These are phyloP conservation scores for Nezara viridula DNA, from an alignment of 2,888 invertebrate species.

Conservation along the genomic window DNA sequence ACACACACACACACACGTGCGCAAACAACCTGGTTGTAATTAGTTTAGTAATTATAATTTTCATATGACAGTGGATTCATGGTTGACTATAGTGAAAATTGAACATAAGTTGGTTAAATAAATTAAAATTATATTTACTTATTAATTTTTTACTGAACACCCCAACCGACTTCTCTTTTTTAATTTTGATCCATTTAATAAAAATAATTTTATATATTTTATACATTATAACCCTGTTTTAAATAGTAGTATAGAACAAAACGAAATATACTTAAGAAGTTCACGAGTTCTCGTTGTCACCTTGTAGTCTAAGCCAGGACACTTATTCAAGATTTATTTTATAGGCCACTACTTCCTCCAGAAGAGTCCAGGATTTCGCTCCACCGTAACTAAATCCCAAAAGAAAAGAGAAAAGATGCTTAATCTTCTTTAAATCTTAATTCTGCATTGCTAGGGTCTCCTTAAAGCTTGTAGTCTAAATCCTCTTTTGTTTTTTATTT, in stretches of 20 bases:
- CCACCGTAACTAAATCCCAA: not conserved
- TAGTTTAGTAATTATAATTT: no score
- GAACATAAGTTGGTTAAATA: no score
- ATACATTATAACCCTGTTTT: not conserved
- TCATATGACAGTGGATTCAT: no score
- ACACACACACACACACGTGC: no score
- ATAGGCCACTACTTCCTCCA: not conserved
- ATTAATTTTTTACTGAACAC: no score
- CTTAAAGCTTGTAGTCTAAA: not conserved
- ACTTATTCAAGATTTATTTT: not conserved
- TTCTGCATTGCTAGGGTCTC: not conserved
- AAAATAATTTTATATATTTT: no score
- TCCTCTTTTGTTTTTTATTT: not conserved
- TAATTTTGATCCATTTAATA: no score
- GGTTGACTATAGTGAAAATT: no score
- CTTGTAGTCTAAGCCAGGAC: not conserved
- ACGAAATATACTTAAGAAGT: not conserved
- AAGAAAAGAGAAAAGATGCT: constrained; percentile 6
- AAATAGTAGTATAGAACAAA: not conserved
- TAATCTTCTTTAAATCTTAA: not conserved
- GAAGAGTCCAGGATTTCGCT: not conserved
- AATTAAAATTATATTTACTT: no score
- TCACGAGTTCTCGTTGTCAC: not conserved
- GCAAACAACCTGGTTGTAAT: no score
- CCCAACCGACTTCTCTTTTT: no score